These are phyloP conservation scores for Mormyrus hasselquistii DNA, from an alignment of 2,797 vertebrate genomes.

Conservation along the genomic window DNA sequence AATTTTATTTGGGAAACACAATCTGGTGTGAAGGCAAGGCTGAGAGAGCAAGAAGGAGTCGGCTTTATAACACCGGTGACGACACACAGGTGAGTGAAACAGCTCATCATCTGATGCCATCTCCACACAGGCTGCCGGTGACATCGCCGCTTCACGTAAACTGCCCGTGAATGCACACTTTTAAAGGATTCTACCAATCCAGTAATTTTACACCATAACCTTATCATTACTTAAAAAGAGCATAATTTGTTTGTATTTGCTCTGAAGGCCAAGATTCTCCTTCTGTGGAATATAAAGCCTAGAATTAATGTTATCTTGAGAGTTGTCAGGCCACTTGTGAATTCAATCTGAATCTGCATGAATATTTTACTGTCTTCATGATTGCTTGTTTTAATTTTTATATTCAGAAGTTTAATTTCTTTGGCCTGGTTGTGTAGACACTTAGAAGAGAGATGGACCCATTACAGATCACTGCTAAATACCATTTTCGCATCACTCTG, in stretches of 20 bases:
- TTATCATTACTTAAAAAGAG: neutral
- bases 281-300: neutral
- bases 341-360: neutral
- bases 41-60: neutral
- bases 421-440: neutral
- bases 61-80: neutral
- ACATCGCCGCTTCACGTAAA: neutral
- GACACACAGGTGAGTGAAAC: neutral
- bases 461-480: neutral
- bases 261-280: neutral
- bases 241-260: neutral
- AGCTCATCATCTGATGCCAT: neutral
- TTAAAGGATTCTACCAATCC: neutral
- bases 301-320: neutral
- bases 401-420: neutral
- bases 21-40: neutral
- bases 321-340: neutral
- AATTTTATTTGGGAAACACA: neutral
- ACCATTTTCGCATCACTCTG: neutral
- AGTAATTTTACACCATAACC: neutral
- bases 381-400: neutral
- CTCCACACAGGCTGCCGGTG: neutral
- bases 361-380: neutral
- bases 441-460: neutral
- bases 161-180: neutral